These are phyloP conservation scores for Drosophila merina DNA, from an alignment of 2,888 invertebrate species.

Conservation along the genomic window DNA sequence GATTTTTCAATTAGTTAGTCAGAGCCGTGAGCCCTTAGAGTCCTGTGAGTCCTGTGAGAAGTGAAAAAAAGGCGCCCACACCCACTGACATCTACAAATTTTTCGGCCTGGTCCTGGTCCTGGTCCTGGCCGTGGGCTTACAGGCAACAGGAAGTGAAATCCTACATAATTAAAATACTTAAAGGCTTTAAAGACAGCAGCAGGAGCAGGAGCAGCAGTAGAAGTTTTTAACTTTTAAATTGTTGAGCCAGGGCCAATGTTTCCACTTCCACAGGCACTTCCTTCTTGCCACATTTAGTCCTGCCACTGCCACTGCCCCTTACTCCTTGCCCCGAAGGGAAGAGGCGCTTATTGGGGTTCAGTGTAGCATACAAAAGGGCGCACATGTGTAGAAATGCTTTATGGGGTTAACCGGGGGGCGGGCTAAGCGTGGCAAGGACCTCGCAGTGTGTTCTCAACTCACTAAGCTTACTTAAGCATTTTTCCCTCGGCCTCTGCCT, in stretches of 20 bases:
- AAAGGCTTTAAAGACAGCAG: conserved; percentile 72
- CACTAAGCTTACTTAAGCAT: conserved; percentile 74
- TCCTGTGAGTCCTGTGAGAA: not conserved
- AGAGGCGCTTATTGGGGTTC: conserved; percentile 25
- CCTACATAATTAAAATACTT: conserved; percentile 78
- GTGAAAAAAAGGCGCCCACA: too few relatives aligned
- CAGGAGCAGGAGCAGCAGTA: conserved; percentile 16
- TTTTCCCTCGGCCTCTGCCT: conserved; percentile 46
- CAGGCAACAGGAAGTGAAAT: conserved; percentile 46
- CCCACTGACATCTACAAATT: conserved; percentile 58
- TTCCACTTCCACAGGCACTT: conserved; percentile 6
- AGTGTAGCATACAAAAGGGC: conserved; percentile 49
- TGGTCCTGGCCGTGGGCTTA: conserved; percentile 9
- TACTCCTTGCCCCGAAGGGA: not conserved
- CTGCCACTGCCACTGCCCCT: too few relatives aligned
- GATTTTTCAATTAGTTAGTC: conserved; percentile 72
- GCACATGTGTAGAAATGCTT: conserved; percentile 64
- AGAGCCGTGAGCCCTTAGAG: not conserved
- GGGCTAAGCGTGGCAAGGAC: conserved; percentile 2
- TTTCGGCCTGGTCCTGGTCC: conserved; percentile 56
- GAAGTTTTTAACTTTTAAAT: conserved; percentile 73
- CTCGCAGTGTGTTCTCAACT: conserved; percentile 38
- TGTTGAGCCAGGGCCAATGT: conserved; percentile 54
- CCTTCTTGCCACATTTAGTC: not conserved
- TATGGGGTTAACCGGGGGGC: conserved; percentile 21